phyloP scores from a whole-genome alignment of 2,113 vertebrate species.

The Eptatretus burgeri region DNA sequence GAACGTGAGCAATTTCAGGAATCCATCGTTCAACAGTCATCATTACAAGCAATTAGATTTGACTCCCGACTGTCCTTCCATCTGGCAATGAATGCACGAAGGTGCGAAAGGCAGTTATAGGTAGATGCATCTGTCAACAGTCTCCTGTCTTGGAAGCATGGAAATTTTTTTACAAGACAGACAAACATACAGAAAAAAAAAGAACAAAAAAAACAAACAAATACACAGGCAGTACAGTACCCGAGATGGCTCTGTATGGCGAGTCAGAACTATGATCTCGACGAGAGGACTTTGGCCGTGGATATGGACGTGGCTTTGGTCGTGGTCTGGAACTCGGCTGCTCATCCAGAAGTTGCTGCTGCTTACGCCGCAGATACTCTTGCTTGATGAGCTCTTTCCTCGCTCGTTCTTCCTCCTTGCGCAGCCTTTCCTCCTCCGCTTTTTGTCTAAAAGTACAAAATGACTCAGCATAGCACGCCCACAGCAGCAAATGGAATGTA shows the following conservation, averaged over 20 bases:
- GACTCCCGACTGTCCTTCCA: too few species aligned
- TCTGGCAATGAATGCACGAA: background rate
- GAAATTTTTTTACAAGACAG: background rate
- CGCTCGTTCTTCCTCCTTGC: slow-evolving; percentile 79
- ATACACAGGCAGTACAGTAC: slow-evolving; percentile 39
- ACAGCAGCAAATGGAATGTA: too few species aligned
- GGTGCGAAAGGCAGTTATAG: slow-evolving; percentile 8
- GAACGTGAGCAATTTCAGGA: too few species aligned
- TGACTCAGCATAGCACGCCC: too few species aligned
- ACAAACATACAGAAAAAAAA: background rate
- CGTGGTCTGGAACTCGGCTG: slow-evolving; percentile 9
- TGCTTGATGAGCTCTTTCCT: slow-evolving; percentile 78
- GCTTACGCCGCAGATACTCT: slow-evolving; percentile 58
- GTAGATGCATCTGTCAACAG: background rate
- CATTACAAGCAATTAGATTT: too few species aligned
- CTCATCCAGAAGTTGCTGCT: slow-evolving; percentile 64
- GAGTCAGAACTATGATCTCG: slow-evolving; percentile 16
- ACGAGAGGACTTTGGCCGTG: slow-evolving; percentile 49
- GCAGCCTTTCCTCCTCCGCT: slow-evolving; percentile 58
- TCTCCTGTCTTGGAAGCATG: background rate
- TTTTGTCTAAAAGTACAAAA: slow-evolving; percentile 28
- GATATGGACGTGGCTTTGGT: slow-evolving; percentile 15
- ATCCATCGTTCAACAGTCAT: too few species aligned
- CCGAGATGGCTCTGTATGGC: slow-evolving; percentile 20
- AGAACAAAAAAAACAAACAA: slow-evolving; percentile 28